Evolutionary conservation across 2,888 invertebrate genomes (phyloP).

Genomic region (Drosophila fungiperda): DNA sequence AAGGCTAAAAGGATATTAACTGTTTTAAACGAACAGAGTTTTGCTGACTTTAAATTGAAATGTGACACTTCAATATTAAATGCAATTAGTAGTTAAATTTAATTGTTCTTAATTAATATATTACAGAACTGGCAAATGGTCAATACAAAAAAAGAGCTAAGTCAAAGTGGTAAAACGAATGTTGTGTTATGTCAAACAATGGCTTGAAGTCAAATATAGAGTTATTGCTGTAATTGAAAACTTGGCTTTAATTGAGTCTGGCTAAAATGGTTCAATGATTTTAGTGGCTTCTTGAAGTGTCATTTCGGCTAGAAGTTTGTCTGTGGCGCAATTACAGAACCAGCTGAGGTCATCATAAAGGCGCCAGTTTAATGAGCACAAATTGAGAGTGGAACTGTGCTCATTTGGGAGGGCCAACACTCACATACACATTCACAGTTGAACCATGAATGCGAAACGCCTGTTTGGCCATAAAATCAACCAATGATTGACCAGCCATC

Average conservation of each 20-base stretch:
- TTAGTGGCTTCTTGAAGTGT: conserved; percentile 16
- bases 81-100: not conserved
- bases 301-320: not conserved
- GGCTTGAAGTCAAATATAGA: not conserved
- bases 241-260: conserved; percentile 2
- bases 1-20: not conserved
- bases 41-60: not conserved
- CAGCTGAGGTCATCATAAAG: conserved; percentile 66
- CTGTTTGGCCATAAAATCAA: conserved; percentile 65
- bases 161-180: conserved; percentile 4
- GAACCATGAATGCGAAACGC: conserved; percentile 43
- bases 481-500: conserved; percentile 74
- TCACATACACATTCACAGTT: conserved; percentile 18
- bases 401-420: conserved; percentile 20
- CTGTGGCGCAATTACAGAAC: conserved; percentile 7
- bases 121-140: not conserved
- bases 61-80: not conserved
- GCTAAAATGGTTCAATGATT: conserved; percentile 12
- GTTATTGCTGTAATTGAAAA: conserved; percentile 25
- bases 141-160: conserved; percentile 1
- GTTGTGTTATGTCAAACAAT: not conserved
- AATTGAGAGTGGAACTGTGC: conserved; percentile 17
- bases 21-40: not conserved
- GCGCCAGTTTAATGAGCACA: conserved; percentile 62
- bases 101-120: not conserved